Evolutionary conservation across 2,797 vertebrate genomes (phyloP).

Genomic region (Gobionotothen gibberifrons): DNA sequence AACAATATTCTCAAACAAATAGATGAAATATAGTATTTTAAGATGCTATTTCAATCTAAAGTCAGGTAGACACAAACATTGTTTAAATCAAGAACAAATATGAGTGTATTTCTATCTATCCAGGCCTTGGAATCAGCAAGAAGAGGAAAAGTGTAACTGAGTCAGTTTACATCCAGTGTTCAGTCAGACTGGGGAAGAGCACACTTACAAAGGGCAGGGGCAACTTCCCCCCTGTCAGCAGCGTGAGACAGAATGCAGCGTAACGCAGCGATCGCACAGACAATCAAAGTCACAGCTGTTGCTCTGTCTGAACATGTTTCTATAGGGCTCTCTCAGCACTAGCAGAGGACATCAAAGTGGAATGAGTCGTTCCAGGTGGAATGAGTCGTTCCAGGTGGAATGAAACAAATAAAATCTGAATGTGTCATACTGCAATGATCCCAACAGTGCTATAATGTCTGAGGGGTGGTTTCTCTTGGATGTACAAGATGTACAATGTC

Average conservation of each 20-base stretch:
- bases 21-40: not conserved
- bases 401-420: not conserved
- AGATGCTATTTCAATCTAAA: not conserved
- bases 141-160: no score
- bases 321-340: not conserved
- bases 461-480: not conserved
- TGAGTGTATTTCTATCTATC: no score
- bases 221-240: not conserved
- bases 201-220: not conserved
- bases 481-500: not conserved
- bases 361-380: not conserved
- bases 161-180: not conserved
- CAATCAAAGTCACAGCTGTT: constrained; percentile 8
- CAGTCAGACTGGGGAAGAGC: not conserved
- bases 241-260: not conserved
- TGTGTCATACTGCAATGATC: not conserved
- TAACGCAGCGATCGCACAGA: not conserved
- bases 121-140: no score
- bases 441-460: not conserved
- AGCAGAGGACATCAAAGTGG: not conserved
- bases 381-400: not conserved
- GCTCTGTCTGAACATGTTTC: not conserved
- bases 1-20: not conserved
- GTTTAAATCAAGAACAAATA: no score
- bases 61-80: no score